Conservation (phyloP, 2,888 invertebrate genomes). For the Lochmaea capreae region DNA sequence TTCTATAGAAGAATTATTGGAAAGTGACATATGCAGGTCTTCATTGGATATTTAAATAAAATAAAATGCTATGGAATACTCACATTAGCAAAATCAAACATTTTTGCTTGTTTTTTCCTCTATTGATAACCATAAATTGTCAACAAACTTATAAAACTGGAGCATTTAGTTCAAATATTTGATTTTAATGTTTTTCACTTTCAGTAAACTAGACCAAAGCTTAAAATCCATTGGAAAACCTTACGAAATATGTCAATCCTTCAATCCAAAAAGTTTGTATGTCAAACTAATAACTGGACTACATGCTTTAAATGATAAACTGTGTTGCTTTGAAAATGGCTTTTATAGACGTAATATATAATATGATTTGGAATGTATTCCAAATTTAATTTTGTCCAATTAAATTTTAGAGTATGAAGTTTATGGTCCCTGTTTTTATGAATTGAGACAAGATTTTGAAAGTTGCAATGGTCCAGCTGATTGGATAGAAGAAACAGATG, state of each 20-base stretch:
- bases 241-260: constrained; percentile 62
- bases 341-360: constrained; percentile 32
- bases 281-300: constrained; percentile 65
- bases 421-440: constrained; percentile 54
- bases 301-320: constrained; percentile 62
- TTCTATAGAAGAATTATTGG: constrained; percentile 59
- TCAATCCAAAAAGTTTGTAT: constrained; percentile 65
- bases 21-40: constrained; percentile 60
- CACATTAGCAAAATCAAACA: too few species aligned
- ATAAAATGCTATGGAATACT: too few species aligned
- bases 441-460: constrained; percentile 67
- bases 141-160: too few species aligned
- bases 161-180: neutral
- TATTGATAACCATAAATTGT: too few species aligned
- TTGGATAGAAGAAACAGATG: constrained; percentile 68
- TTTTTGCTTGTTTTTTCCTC: too few species aligned
- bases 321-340: constrained; percentile 54
- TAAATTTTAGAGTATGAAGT: constrained; percentile 28
- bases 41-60: too few species aligned
- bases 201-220: constrained; percentile 58
- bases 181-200: constrained; percentile 33
- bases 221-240: constrained; percentile 62
- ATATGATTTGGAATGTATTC: neutral
- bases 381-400: neutral
- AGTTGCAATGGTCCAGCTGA: constrained; percentile 69